phyloP scores from a whole-genome alignment of 1,140 invertebrate genomes.

The Himalopsyche phryganea region DNA sequence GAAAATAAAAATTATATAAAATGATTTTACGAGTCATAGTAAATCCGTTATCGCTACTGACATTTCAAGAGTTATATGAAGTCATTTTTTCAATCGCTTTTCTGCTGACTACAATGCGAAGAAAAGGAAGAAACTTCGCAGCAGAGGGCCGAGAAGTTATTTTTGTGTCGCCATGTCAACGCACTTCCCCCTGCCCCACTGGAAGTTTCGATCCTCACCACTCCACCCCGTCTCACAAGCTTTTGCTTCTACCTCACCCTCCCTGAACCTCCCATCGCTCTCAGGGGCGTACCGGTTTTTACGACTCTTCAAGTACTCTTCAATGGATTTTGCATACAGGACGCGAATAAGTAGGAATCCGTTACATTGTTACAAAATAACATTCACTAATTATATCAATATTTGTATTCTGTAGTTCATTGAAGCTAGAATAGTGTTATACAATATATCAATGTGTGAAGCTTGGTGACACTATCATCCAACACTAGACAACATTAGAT shows the following conservation, averaged over 20 bases:
- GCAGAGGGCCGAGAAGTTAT: not conserved
- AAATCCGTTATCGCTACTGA: too few relatives aligned
- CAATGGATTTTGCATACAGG: constrained; percentile 22
- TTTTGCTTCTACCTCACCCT: too few relatives aligned
- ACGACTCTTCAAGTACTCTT: constrained; percentile 29
- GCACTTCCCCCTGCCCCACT: constrained; percentile 6
- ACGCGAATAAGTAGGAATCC: not conserved
- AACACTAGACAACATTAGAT: too few relatives aligned
- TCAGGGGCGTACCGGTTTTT: constrained; percentile 14
- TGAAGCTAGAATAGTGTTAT: too few relatives aligned
- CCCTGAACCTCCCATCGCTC: constrained; percentile 1
- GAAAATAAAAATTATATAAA: not conserved
- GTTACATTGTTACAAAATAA: too few relatives aligned
- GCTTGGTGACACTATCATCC: too few relatives aligned
- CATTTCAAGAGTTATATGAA: not conserved
- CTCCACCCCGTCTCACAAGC: not conserved
- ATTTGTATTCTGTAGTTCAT: too few relatives aligned
- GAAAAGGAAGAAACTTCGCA: too few relatives aligned
- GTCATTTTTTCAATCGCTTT: too few relatives aligned
- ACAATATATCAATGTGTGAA: too few relatives aligned
- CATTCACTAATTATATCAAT: too few relatives aligned
- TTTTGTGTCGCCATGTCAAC: constrained; percentile 24
- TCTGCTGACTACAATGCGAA: too few relatives aligned
- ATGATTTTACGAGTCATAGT: not conserved
- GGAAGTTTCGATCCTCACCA: constrained; percentile 8